These are phyloP conservation scores for Lasaia peninsularis DNA, from an alignment of 1,140 invertebrate species.

Conservation along the genomic window DNA sequence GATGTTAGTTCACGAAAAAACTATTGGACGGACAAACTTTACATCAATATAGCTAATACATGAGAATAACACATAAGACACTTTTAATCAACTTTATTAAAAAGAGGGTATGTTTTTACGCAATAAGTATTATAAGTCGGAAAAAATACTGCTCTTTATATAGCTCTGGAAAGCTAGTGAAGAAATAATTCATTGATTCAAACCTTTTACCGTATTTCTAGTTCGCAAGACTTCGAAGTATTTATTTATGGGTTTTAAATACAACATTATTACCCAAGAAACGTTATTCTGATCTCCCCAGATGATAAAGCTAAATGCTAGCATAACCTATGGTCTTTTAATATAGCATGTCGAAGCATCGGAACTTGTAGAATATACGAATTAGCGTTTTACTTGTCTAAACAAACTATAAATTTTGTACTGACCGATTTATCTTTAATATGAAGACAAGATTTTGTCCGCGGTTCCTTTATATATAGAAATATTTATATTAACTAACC, in stretches of 20 bases:
- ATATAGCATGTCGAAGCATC: constrained; percentile 34
- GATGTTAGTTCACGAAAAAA: too few species aligned
- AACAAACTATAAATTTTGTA: constrained; percentile 6
- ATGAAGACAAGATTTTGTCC: constrained; percentile 78
- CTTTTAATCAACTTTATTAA: too few species aligned
- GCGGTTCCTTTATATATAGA: too few species aligned
- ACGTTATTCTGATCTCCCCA: constrained; percentile 30
- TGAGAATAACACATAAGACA: too few species aligned
- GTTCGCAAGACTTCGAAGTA: constrained; percentile 14
- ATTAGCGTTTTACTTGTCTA: constrained; percentile 12
- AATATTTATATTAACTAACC: too few species aligned
- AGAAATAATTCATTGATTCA: constrained; percentile 7
- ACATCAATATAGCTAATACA: too few species aligned
- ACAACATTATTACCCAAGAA: constrained; percentile 37
- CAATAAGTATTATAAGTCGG: too few species aligned
- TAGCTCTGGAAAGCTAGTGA: too few species aligned
- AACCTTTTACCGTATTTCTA: neutral
- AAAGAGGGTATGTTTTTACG: too few species aligned
- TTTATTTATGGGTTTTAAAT: constrained; percentile 34
- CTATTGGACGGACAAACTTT: too few species aligned
- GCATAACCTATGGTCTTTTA: constrained; percentile 43
- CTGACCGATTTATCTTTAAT: neutral
- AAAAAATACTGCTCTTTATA: too few species aligned
- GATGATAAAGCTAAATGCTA: constrained; percentile 36
- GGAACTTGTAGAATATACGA: constrained; percentile 18